A percentile compares a stretch with the other conserved stretches of the same genome.
These are phyloP conservation scores for Ypsolopha scabrella DNA, from an alignment of 2,888 invertebrate species.

Conservation along the genomic window DNA sequence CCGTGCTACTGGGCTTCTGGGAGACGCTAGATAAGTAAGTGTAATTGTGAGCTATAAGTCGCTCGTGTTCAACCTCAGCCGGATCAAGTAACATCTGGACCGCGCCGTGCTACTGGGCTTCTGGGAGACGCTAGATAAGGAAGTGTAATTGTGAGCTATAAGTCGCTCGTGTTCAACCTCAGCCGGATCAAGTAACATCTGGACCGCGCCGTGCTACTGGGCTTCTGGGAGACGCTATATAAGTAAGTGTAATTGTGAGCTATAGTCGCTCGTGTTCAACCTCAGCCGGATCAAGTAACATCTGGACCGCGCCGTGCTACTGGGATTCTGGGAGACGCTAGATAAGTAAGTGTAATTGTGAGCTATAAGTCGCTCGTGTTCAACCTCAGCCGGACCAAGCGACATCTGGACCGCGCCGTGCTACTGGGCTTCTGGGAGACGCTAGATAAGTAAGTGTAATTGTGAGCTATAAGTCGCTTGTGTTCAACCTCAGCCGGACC, in stretches of 20 bases:
- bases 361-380: no score
- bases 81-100: constrained; percentile 96
- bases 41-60: no score
- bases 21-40: no score
- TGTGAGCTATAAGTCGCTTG: no score
- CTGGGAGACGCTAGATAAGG: no score
- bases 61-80: constrained; percentile 89
- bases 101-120: constrained; percentile 94
- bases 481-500: constrained; percentile 90
- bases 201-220: constrained; percentile 94
- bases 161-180: no score
- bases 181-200: constrained; percentile 95
- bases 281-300: constrained; percentile 94
- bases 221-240: constrained; percentile 97
- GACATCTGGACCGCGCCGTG: constrained; percentile 97
- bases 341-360: no score
- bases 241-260: no score
- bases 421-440: constrained; percentile 98
- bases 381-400: constrained; percentile 89
- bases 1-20: constrained; percentile 96
- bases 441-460: constrained; percentile 88
- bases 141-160: no score
- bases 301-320: constrained; percentile 94
- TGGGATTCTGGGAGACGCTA: constrained; percentile 97
- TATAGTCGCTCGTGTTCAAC: no score